Conservation (phyloP, 1,140 invertebrate genomes). For the Chionoecetes opilio region DNA sequence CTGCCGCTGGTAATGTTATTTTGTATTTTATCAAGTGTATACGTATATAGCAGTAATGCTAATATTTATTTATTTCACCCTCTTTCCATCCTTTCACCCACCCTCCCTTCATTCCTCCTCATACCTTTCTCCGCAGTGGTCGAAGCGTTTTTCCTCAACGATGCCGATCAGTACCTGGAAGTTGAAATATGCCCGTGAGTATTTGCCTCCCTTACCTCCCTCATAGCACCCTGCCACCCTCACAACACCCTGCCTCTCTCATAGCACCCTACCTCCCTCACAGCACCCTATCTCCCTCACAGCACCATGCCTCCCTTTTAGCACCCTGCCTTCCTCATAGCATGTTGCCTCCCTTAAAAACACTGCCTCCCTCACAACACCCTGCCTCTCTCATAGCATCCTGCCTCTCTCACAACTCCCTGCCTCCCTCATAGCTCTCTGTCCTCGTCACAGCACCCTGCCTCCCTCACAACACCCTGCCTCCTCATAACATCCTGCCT, state of each 20-base stretch:
- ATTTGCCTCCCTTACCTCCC: background rate
- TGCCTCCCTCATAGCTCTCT: background rate
- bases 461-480: background rate
- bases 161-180: constrained; percentile 85
- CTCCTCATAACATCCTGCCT: too few species aligned
- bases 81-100: background rate
- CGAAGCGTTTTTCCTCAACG: constrained; percentile 85
- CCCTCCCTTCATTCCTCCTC: constrained; percentile 11
- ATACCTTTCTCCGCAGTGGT: constrained; percentile 83
- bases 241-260: too few species aligned
- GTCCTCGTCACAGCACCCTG: background rate
- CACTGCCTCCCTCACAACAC: background rate
- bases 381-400: too few species aligned
- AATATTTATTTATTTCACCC: background rate
- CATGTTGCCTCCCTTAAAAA: background rate
- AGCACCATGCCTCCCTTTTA: too few species aligned
- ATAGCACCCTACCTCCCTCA: too few species aligned
- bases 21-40: too few species aligned
- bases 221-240: too few species aligned
- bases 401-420: background rate
- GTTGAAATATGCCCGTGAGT: constrained; percentile 85
- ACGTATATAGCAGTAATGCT: background rate
- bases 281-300: too few species aligned
- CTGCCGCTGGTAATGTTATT: too few species aligned
- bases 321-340: too few species aligned